These are phyloP conservation scores for Noctua janthe DNA, from an alignment of 2,888 invertebrate genomes.

Conservation along the genomic window DNA sequence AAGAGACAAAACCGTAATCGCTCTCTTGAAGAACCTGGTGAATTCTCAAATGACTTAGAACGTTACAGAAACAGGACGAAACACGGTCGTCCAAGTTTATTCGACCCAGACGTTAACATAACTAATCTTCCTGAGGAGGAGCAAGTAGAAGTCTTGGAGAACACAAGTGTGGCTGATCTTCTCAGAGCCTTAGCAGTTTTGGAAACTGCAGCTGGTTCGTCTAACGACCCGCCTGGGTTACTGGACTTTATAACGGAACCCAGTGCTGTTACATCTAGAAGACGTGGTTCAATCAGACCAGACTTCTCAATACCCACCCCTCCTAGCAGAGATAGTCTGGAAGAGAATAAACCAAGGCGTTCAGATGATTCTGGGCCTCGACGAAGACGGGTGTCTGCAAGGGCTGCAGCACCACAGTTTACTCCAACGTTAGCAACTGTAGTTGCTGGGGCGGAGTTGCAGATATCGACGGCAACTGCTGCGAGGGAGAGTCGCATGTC, in stretches of 20 bases:
- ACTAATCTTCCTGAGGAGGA: conserved; percentile 82
- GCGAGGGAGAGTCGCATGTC: conserved; percentile 86
- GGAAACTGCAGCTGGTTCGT: conserved; percentile 79
- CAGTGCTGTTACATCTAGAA: conserved; percentile 71
- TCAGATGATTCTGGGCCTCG: conserved; percentile 75
- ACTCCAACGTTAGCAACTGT: conserved; percentile 87
- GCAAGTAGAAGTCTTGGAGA: conserved; percentile 93
- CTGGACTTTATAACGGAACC: conserved; percentile 77
- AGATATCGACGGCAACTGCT: conserved; percentile 83
- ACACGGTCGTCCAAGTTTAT: conserved; percentile 85
- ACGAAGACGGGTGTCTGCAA: conserved; percentile 84
- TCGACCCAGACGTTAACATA: conserved; percentile 86
- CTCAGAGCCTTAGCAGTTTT: conserved; percentile 94
- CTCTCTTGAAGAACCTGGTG: conserved; percentile 77
- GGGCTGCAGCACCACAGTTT: conserved; percentile 84
- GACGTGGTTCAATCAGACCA: conserved; percentile 82
- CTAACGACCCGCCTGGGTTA: conserved; percentile 73
- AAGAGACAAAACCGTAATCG: conserved; percentile 79
- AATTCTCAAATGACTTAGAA: conserved; percentile 81
- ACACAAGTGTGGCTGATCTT: conserved; percentile 95
- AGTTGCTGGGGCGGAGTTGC: conserved; percentile 85
- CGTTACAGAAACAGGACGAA: conserved; percentile 83
- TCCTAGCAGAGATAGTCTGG: conserved; percentile 74
- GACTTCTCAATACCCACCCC: conserved; percentile 79
- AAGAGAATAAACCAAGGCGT: conserved; percentile 72